Evolutionary conservation across 2,888 invertebrate genomes (phyloP), one percentile per base, ranked within the genome.

Genomic region (Cephus pulcher): DNA sequence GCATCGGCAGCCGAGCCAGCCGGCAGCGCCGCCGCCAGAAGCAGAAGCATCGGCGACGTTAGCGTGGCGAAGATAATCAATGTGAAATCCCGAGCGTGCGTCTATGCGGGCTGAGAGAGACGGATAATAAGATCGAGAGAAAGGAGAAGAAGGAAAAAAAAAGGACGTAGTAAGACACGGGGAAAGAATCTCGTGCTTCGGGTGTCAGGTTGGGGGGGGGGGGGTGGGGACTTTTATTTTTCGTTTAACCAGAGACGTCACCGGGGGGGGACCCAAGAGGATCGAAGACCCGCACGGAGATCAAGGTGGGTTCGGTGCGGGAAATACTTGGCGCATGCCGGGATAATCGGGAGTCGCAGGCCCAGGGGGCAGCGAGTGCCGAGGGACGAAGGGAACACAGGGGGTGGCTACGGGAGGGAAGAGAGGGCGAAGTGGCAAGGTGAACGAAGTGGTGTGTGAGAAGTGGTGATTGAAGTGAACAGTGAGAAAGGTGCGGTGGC

Each of bases 391-490:
- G 71, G 71, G 30, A n/a, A 71, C 11, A 71, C 11, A 71, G 71
- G n/a, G 34, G 6, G 34, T 11, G 34, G n/a, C 0, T 11, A 9
- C 56, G 23, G 9, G 23, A 56, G 23, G 56, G 23, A 32, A 33
- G 75, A 68, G 30, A 34, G 33, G 34, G 70, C 69, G 35, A 77
- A 77, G 69, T 75, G 74, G 15, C 11, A 34, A 34, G 34, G 35
- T 75, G n/a, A n/a, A 34, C 37, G 11, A 68, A 75, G 33, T 69
- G 23, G 69, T 68, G 74, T 15, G 37, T 76, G 56, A 75, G 79
- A 79, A 78, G 81, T 77, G 80, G 79, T 80, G 79, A 70, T 76
- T 71, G 76, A 73, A 80, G 80, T 80, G 79, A 81, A 76, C 56
- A 56, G 56, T 56, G 56, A 56, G 56, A 23, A 11, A 56, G 23